Percentiles rank a stretch among this genome's conserved stretches.
phyloP scores from a whole-genome alignment of 1,140 invertebrate species.

The Brachionus angularis region DNA sequence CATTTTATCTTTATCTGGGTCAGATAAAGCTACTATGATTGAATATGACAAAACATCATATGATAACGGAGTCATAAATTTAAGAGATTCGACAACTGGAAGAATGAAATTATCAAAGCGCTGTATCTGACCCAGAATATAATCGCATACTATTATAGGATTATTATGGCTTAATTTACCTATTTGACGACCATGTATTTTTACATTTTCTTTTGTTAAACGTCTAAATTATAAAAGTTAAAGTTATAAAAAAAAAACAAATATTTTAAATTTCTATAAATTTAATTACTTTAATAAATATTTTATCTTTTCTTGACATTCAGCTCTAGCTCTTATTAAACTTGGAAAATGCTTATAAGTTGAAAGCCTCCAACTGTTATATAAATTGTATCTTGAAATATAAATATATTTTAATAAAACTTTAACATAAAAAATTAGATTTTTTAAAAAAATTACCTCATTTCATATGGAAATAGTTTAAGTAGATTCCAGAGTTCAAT shows the following conservation, averaged over 20 bases:
- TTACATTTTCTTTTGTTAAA: conserved; percentile 96
- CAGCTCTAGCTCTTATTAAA: conserved; percentile 73
- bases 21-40: conserved; percentile 27
- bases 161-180: conserved; percentile 94
- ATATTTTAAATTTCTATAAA: neutral
- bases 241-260: neutral
- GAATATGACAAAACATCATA: conserved; percentile 80
- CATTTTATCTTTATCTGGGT: conserved; percentile 64
- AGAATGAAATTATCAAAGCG: conserved; percentile 91
- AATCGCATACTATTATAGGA: conserved; percentile 70
- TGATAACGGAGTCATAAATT: conserved; percentile 88
- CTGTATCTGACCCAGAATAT: conserved; percentile 84
- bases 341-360: conserved; percentile 75
- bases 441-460: too few species aligned
- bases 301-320: conserved; percentile 83
- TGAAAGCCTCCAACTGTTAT: conserved; percentile 88
- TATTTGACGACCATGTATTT: conserved; percentile 85
- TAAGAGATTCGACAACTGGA: conserved; percentile 94
- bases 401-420: too few species aligned
- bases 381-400: conserved; percentile 85
- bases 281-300: conserved; percentile 79
- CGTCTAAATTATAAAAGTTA: conserved; percentile 54
- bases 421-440: too few species aligned
- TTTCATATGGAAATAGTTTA: conserved; percentile 84
- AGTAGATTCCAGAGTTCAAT: conserved; percentile 91